Base-by-base conservation (phyloP, 2,113 vertebrate genomes). In the Halcyon senegalensis region DNA sequence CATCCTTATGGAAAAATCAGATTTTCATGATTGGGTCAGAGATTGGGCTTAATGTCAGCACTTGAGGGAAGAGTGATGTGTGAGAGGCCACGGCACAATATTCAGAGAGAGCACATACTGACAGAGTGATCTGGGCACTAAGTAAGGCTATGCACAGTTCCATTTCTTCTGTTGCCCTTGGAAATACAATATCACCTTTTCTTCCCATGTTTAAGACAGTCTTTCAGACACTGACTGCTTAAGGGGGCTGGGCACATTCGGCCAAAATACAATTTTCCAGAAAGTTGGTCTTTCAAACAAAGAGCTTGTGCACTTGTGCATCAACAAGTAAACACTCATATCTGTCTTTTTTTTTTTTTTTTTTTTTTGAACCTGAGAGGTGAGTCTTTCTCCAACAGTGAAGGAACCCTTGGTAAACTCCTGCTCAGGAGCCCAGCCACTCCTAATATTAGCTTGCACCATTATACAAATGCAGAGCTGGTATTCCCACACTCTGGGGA, bases 401-500 rank as follows among this genome's bases (percentile, higher is more conserved):
- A 75, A 82, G 84, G 28, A 93, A 87, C 9, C 14, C 67, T 78
- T n/a, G 55, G 79, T 59, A 93, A 78, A 55, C 28, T 85, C 70
- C 70, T 46, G 48, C 39, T 33, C 33, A 46, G 64, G 56, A 94
- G 91, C 73, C 48, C 77, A 87, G 69, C 74, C 1, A 0, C 64
- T 80, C 41, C 83, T 90, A 84, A 58, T 75, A 68, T 53, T 89
- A 96, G 84, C 94, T 84, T 78, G 73, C 3, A 4, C 48, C 77
- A 84, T 82, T 89, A 95, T 82, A 93, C 62, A 97, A 91, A 94
- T 76, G 4, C 8, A 89, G 44, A 20, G 8, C 66, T 68, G 62
- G 48, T 68, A 62, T 87, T 96, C 87, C 84, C 95, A 96, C 89
- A 87, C 56, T 43, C 51, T 51, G 62, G 66, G 10, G 50, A 94